phyloP scores from a whole-genome alignment of 2,113 vertebrate genomes.

The Melospiza melodia region DNA sequence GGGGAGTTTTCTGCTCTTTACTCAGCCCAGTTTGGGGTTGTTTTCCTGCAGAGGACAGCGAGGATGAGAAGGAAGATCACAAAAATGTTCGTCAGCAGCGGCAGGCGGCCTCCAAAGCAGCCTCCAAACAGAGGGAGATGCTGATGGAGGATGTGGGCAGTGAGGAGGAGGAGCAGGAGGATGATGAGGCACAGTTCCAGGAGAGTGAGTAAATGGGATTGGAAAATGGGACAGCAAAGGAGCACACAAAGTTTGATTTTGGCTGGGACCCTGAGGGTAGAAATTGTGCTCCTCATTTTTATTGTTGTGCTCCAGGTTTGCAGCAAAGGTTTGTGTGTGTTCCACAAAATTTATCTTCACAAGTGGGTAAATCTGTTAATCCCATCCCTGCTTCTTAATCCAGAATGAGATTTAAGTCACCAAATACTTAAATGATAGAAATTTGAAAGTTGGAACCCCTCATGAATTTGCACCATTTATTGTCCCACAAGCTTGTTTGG shows the following conservation, averaged over 20 bases:
- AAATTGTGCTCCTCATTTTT: not conserved
- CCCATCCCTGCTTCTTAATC: too few species aligned
- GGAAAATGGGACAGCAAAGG: too few species aligned
- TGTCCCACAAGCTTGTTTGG: too few species aligned
- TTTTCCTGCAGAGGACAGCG: slow-evolving; percentile 87
- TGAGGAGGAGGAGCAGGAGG: slow-evolving; percentile 92
- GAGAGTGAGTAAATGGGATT: slow-evolving; percentile 79
- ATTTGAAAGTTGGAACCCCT: too few species aligned
- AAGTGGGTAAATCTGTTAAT: too few species aligned
- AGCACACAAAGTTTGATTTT: too few species aligned
- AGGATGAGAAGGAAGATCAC: slow-evolving; percentile 93
- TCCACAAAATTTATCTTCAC: too few species aligned
- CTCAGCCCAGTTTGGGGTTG: not conserved
- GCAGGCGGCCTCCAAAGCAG: slow-evolving; percentile 96
- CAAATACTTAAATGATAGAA: too few species aligned
- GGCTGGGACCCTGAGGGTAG: not conserved
- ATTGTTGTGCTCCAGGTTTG: fast-evolving
- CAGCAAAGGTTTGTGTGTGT: not conserved
- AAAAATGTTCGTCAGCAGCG: slow-evolving; percentile 93
- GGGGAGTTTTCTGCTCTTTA: not conserved
- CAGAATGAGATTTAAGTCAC: too few species aligned
- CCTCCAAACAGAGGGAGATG: slow-evolving; percentile 97
- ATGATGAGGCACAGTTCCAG: slow-evolving; percentile 87
- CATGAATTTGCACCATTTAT: too few species aligned
- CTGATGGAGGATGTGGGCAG: slow-evolving; percentile 93